Percentiles rank a stretch among this genome's conserved stretches.
Evolutionary conservation across 2,113 vertebrate species (phyloP).

Genomic region (Esox niger): DNA sequence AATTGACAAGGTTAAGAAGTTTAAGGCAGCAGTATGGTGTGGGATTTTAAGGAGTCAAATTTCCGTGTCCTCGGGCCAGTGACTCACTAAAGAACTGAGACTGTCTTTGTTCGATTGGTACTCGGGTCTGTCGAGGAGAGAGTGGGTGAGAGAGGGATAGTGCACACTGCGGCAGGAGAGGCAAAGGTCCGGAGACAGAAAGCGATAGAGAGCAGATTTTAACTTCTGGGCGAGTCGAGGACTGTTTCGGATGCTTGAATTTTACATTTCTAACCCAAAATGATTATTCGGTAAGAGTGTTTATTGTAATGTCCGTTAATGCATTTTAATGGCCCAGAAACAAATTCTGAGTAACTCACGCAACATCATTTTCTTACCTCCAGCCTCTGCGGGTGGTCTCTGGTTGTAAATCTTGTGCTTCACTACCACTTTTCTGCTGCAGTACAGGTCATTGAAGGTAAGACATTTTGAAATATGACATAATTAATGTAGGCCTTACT

Average conservation of each 20-base stretch:
- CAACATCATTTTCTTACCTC: constrained; percentile 1
- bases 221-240: background rate
- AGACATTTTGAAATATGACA: constrained; percentile 9
- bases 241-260: constrained; percentile 33
- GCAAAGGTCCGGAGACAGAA: constrained; percentile 37
- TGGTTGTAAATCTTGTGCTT: constrained; percentile 45
- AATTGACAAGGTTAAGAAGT: constrained; percentile 10
- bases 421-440: constrained; percentile 48
- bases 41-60: constrained; percentile 35
- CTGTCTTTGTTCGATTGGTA: constrained; percentile 41
- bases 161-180: constrained; percentile 18
- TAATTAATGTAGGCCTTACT: background rate
- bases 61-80: constrained; percentile 36
- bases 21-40: constrained; percentile 18
- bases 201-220: background rate
- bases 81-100: constrained; percentile 37
- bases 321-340: too few relatives aligned
- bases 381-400: constrained; percentile 56
- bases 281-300: constrained; percentile 62
- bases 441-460: constrained; percentile 64
- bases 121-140: constrained; percentile 20
- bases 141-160: constrained; percentile 34
- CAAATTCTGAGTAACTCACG: background rate
- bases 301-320: background rate
- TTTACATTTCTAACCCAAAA: constrained; percentile 32